Evolutionary conservation across 2,888 invertebrate genomes (phyloP), one percentile per base, ranked within the genome.

Genomic region (Pollenia amentaria): DNA sequence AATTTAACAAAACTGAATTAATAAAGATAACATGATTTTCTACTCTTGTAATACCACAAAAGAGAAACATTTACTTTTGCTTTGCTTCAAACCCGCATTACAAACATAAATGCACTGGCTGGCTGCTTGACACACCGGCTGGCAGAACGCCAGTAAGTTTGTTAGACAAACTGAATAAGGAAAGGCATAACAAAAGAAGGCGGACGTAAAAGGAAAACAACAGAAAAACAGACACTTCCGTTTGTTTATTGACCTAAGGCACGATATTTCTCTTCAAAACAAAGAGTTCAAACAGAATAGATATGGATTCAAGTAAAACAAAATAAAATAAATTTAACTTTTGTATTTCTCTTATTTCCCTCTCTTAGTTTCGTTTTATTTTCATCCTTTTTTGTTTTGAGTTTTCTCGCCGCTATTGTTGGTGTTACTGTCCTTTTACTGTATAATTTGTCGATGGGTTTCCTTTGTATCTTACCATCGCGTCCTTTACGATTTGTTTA

Each of bases 221-320:
- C 55, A 80, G 76, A 80, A 85, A 81, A 77, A 85, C 72, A 85
- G 77, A 85, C 76, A 73, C 72, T 77, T 85, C 81, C 85, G 65
- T 77, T 85, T 46, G 81, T 72, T 62, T 77, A 72, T 72, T 85
- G 81, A 60, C 85, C 62, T 67, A 44, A 65, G 72, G 65, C 79
- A 85, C 69, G 70, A 60, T 62, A 78, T 44, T 79, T 62, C 60
- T 79, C 42, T 44, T 76, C n/a, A 9, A 48, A 51, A 42, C 51
- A 16, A 53, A 29, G 29, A 29, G n/a, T 55, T 44, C 44, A 3
- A 70, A 46, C 64, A 70, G 60, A 79, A 77, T 72, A 69, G 67
- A 14, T 64, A 64, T 11, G 18, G 53, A 64, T 55, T 11, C 18
- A 62, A 64, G 69, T 75, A 55, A 62, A 76, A 76, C 62, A 70